Base-by-base conservation (phyloP, 2,113 vertebrate genomes). In the Anarrhichthys ocellatus region DNA sequence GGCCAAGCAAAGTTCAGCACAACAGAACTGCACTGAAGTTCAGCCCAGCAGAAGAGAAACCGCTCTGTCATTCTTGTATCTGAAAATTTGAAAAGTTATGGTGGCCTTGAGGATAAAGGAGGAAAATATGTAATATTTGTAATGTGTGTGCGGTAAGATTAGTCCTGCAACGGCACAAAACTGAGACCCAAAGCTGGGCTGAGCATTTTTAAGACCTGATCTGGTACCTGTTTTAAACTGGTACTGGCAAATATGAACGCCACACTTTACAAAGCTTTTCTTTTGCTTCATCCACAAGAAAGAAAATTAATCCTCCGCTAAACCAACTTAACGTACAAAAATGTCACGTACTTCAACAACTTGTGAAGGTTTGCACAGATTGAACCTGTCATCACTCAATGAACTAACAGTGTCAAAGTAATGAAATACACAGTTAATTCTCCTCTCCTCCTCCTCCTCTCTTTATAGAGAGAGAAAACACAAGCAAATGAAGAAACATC, bases 1-100 rank as follows among this genome's bases (percentile, higher is more conserved):
- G 76, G 86, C 85, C 92, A 84, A 90, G 63, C 67, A 18, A 87
- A 91, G 88, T 91, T 91, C 84, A 76, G 81, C 78, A n/a, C 46
- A 61, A 75, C 76, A 78, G 40, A 71, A 78, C 64, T 27, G 54
- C 48, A 42, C 67, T 20, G 52, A 65, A 40, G 74, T 81, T 74
- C 72, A 76, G 64, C 79, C 76, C 73, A 29, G 24, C 61, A 14
- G 10, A 22, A 40, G 62, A 80, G 65, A 58, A 87, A 59, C 3
- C 6, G 2, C 59, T 69, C 72, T 6, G 9, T 76, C 69, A 69
- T 72, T 87, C 17, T 54, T 29, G 18, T 68, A 68, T 71, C 22
- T 76, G 64, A 17, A 76, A 73, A 44, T 74, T 67, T 0, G 4
- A 46, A 66, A 84, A 85, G 38, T 80, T 68, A 6, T 3, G 3